A percentile compares a stretch with the other conserved stretches of the same genome.
These are phyloP conservation scores for Synergus japonicus DNA, from an alignment of 2,888 invertebrate species.

Conservation along the genomic window DNA sequence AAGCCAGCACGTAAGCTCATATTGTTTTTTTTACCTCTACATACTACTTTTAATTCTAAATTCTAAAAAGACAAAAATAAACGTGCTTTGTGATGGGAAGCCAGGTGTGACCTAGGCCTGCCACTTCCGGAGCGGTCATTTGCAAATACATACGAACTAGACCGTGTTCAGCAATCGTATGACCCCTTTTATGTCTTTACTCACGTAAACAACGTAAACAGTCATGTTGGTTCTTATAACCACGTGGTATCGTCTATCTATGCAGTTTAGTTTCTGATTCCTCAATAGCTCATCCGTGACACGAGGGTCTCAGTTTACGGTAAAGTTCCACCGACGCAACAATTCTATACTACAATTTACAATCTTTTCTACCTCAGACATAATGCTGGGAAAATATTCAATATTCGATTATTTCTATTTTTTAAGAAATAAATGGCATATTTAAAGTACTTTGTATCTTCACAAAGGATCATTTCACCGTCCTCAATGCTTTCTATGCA, in stretches of 20 bases:
- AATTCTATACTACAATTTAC: slow-evolving; percentile 21
- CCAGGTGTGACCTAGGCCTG: slow-evolving; percentile 44
- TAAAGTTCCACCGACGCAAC: slow-evolving; percentile 5
- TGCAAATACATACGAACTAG: slow-evolving; percentile 57
- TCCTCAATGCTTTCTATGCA: neutral
- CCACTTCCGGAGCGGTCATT: slow-evolving; percentile 57
- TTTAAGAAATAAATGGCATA: neutral
- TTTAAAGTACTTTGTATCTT: neutral
- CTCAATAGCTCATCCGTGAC: slow-evolving; percentile 24
- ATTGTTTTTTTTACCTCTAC: slow-evolving; percentile 6
- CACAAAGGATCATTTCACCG: neutral
- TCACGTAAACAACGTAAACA: slow-evolving; percentile 37
- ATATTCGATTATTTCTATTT: neutral
- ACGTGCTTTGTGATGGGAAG: slow-evolving; percentile 41
- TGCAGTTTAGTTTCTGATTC: slow-evolving; percentile 3
- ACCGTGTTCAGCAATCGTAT: slow-evolving; percentile 50
- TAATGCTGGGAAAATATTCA: neutral
- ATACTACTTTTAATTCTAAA: neutral
- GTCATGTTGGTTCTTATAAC: slow-evolving; percentile 12
- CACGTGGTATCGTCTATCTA: slow-evolving; percentile 16
- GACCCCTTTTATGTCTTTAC: slow-evolving; percentile 50
- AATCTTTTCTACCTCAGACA: neutral
- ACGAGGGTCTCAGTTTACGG: slow-evolving; percentile 7
- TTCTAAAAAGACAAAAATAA: slow-evolving; percentile 36
- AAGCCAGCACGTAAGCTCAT: slow-evolving; percentile 6